Evolutionary conservation across 1,140 invertebrate genomes (phyloP), one percentile per base, ranked within the genome.

Genomic region (Akabosia matsudoensis): DNA sequence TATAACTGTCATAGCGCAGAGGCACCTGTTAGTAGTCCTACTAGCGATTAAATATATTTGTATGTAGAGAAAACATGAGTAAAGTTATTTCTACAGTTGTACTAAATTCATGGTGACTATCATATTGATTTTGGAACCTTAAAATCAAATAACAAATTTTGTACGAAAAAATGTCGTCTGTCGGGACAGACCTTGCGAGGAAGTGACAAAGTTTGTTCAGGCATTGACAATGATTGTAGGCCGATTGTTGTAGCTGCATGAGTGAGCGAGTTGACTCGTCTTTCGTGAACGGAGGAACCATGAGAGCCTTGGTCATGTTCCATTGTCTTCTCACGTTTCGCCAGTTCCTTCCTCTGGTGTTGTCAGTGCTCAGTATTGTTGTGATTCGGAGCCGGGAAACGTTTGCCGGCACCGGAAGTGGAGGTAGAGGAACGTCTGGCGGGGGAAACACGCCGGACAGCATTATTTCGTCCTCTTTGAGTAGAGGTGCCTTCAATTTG

Each of bases 261-360:
- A 45, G 37, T 45, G 37, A 45, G 37, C 37, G 24, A 34, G 70
- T 72, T 28, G 70, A 24, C 31, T 22, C 22, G 28, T 7, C 14
- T 10, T 28, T 4, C 33, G n/a, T 51, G 24, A 45, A 28, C 34
- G 33, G 37, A 10, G 70, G 70, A 72, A 72, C 37, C 16, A 72
- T 72, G 70, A 72, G 33, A 34, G 45, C 33, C 3, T 72, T 72
- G 33, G 3, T 22, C n/a, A 16, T 72, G 26, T 24, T 72, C 33
- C 33, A 72, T 28, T 72, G 70, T 45, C 70, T 72, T 37, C 31
- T 72, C 70, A 72, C 37, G 37, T 72, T 72, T 45, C 37, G 70
- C 13, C 37, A 45, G 30, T 72, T 34, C 45, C 70, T 72, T 34
- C 31, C 37, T 24, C 70, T 67, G 3, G 28, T 67, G 24, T 67